phyloP scores from a whole-genome alignment of 2,113 vertebrate species.

The Lichenostomus cassidix region DNA sequence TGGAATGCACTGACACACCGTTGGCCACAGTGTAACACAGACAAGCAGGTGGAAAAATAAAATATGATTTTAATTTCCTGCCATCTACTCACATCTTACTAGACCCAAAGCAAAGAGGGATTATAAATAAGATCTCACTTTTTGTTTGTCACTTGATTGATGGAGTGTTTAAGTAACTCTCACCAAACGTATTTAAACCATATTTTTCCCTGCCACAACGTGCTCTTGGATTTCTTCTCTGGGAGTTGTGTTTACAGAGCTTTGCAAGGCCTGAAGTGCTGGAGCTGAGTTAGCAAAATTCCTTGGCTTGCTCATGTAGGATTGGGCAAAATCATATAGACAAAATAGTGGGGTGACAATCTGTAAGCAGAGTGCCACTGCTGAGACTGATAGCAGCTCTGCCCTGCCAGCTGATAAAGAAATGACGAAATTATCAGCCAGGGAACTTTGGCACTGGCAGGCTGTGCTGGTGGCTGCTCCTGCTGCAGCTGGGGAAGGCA shows the following conservation, averaged over 20 bases:
- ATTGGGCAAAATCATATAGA: slow-evolving; percentile 2
- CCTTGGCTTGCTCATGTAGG: slow-evolving; percentile 17
- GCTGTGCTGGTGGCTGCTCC: neutral
- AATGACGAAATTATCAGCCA: neutral
- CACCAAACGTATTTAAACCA: slow-evolving; percentile 16
- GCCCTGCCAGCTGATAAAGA: slow-evolving; percentile 22
- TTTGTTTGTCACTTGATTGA: slow-evolving; percentile 54
- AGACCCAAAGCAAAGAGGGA: neutral
- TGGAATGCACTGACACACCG: neutral
- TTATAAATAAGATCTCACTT: slow-evolving; percentile 10
- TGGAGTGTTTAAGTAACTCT: slow-evolving; percentile 48
- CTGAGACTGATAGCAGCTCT: neutral
- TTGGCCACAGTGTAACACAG: neutral
- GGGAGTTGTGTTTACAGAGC: slow-evolving; percentile 49
- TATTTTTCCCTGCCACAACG: neutral
- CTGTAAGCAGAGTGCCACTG: neutral
- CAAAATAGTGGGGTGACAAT: slow-evolving; percentile 55
- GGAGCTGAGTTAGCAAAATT: slow-evolving; percentile 52
- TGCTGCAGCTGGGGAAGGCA: neutral
- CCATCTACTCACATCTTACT: neutral
- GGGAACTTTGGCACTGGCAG: neutral
- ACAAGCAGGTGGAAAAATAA: slow-evolving; percentile 58
- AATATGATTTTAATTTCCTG: slow-evolving; percentile 34
- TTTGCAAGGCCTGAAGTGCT: neutral
- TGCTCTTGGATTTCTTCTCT: slow-evolving; percentile 45